Evolutionary conservation across 2,797 vertebrate genomes (phyloP), one percentile per base, ranked within the genome.

Genomic region (Eutrigla gurnardus): DNA sequence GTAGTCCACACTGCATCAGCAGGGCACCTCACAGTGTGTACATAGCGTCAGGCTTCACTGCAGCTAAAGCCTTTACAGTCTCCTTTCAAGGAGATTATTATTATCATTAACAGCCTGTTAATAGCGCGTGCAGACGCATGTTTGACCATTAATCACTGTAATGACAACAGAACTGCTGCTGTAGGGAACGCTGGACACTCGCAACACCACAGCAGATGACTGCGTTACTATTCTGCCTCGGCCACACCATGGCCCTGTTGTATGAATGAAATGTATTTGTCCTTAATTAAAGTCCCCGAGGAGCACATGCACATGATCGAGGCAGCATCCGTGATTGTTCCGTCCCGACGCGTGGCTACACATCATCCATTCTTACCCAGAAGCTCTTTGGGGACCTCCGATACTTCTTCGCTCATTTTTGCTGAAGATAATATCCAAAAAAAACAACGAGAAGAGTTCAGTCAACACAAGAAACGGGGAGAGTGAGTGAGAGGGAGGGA

Each of bases 371-470:
- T 82, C 96, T 96, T 93, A 97, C 97, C 97, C 85, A 96, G 91
- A 75, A 97, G 93, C 93, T 97, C 96, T 87, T 94, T 94, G 71
- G 96, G 95, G 32, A 97, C 94, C 79, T 96, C 96, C 65, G 95
- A 93, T 93, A 93, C 93, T 65, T 98, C 97, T 71, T 97, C 97
- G 67, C 94, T 93, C 97, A 98, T 98, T 88, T 47, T 91, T 89
- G 82, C 82, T 80, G 81, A 50, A 67, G 52, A 53, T 77, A 70
- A 79, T 60, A 78, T 85, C 87, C 89, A 71, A 81, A 78, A 63
- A 75, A 81, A 79, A 63, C 18, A 58, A 71, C 10, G 40, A 61
- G 4, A 42, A 35, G 49, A 50, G 64, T 67, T 63, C 42, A 43
- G 61, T 85, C 81, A 89, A 46, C 76, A 58, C 84, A 84, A 63